Percentiles rank a stretch among this genome's conserved stretches.
These are phyloP conservation scores for Cynocephalus volans DNA, from an alignment of 2,113 vertebrate genomes.

Conservation along the genomic window DNA sequence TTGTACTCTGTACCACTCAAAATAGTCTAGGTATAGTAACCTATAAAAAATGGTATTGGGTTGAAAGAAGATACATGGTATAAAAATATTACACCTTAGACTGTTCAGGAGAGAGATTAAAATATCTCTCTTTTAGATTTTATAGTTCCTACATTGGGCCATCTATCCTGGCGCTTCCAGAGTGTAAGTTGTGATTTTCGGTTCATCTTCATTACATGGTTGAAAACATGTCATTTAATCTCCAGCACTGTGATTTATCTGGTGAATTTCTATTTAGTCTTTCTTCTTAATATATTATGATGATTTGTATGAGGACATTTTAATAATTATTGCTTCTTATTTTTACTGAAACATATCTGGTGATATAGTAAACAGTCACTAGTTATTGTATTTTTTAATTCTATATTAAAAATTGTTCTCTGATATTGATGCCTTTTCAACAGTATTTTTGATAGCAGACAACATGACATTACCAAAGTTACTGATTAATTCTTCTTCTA, in stretches of 20 bases:
- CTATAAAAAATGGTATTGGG: not conserved
- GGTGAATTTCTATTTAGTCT: not conserved
- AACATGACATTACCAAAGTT: not conserved
- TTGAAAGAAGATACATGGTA: not conserved
- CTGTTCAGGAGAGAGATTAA: not conserved
- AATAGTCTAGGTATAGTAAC: not conserved
- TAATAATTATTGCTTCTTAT: not conserved
- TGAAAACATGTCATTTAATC: not conserved
- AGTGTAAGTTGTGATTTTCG: not conserved
- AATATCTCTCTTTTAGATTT: not conserved
- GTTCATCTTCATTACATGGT: not conserved
- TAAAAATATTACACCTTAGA: not conserved
- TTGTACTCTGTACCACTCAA: no score
- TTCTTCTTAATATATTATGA: not conserved
- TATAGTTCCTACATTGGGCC: not conserved
- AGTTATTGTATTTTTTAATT: not conserved
- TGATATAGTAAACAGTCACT: slow-evolving; percentile 20
- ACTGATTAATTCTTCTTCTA: not conserved
- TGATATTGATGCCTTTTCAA: slow-evolving; percentile 7
- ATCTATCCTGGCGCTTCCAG: not conserved
- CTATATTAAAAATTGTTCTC: not conserved
- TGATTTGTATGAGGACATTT: not conserved
- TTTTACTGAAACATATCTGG: not conserved
- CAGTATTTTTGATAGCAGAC: not conserved
- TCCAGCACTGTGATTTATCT: not conserved